Evolutionary conservation across 2,888 invertebrate genomes (phyloP).

Genomic region (Zele albiditarsus): DNA sequence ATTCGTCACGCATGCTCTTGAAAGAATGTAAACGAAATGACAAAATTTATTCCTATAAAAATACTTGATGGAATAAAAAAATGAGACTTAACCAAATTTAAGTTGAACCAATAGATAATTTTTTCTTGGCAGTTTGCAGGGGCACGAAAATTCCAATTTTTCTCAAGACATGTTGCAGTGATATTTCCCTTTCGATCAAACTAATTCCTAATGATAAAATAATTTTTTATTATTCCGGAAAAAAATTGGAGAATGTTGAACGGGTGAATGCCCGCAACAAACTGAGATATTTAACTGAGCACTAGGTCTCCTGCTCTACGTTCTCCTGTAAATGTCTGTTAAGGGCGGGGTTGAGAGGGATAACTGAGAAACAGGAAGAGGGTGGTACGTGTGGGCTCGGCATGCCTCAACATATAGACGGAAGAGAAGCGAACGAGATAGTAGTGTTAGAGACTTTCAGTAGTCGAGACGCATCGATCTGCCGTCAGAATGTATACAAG

Average conservation of each 20-base stretch:
- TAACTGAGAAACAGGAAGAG: slow-evolving; percentile 58
- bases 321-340: slow-evolving; percentile 22
- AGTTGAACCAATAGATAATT: too few species aligned
- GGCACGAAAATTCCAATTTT: too few species aligned
- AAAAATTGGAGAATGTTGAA: slow-evolving; percentile 30
- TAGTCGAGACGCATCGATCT: slow-evolving; percentile 68
- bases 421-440: background rate
- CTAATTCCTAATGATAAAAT: background rate
- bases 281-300: slow-evolving; percentile 55
- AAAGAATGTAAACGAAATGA: too few species aligned
- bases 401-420: slow-evolving; percentile 58
- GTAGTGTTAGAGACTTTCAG: slow-evolving; percentile 52
- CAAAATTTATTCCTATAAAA: too few species aligned
- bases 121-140: too few species aligned
- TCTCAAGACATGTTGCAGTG: too few species aligned
- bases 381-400: slow-evolving; percentile 61
- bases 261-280: slow-evolving; percentile 53
- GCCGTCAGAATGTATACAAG: slow-evolving; percentile 47
- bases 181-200: too few species aligned
- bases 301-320: background rate
- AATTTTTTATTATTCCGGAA: background rate
- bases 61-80: too few species aligned
- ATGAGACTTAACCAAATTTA: too few species aligned
- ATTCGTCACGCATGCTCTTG: too few species aligned
- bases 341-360: slow-evolving; percentile 43